Base-by-base conservation (phyloP, 2,113 vertebrate genomes). In the Aythya baeri region DNA sequence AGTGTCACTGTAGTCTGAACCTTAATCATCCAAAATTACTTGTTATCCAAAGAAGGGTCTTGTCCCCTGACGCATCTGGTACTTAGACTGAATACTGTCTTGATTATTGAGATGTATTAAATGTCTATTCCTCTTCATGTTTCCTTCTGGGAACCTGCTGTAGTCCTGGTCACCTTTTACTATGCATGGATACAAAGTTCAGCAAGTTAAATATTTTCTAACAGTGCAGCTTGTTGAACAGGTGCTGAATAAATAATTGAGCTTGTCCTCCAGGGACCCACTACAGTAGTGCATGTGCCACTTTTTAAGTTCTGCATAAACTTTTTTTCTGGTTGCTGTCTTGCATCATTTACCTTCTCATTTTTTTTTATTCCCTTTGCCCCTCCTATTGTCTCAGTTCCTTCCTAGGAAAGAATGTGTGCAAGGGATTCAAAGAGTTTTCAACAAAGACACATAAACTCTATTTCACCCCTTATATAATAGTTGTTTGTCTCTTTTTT, bases 171-270 rank as follows among this genome's bases (percentile, higher is more conserved):
- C 20, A 22, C 50, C 11, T 81, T 91, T 86, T 78, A 17, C 43
- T 58, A 2, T 17, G 26, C 34, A 57, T 38, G 22, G 6, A 44
- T 75, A 65, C 49, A 44, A 93, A 83, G 29, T 68, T 94, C n/a
- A 29, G 17, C 7, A 54, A 74, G 26, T 54, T 74, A 21, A 46
- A 20, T 55, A 9, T 11, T 65, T 44, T 81, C 76, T 31, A 76
- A 59, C 27, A n/a, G 22, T 32, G 38, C 10, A 17, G 3, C 65
- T 84, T 94, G 61, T 78, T 89, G 83, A 90, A 84, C 36, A 89
- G 62, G 31, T 26, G 46, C 68, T 81, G 70, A 94, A 94, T 97
- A 91, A 96, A 86, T 86, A 84, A 70, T 65, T 41, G 83, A 26
- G 27, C 66, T 77, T 36, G 27, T 65, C 5, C 57, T 91, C 23